phyloP scores from a whole-genome alignment of 2,888 invertebrate genomes.

The Sarcophaga caerulescens region DNA sequence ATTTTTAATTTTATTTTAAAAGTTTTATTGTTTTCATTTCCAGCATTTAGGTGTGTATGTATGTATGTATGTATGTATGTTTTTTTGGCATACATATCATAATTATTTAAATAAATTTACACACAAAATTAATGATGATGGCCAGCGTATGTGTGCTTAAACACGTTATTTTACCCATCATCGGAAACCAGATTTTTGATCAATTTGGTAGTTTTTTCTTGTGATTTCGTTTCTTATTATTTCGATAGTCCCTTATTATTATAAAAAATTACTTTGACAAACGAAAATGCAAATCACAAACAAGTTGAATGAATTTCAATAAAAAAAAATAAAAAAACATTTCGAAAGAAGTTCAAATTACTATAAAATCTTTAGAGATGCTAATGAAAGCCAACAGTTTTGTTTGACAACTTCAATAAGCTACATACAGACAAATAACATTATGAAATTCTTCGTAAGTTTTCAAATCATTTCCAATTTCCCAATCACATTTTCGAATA shows the following conservation, averaged over 20 bases:
- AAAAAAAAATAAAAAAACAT: conserved; percentile 9
- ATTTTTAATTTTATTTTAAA: too few relatives aligned
- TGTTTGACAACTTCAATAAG: conserved; percentile 57
- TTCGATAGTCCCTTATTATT: not conserved
- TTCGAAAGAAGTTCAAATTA: not conserved
- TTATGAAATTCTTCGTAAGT: conserved; percentile 71
- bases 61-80: too few relatives aligned
- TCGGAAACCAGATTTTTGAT: not conserved
- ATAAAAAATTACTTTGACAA: not conserved
- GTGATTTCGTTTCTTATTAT: not conserved
- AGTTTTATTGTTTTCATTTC: not conserved
- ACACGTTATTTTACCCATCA: not conserved
- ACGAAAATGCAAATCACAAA: conserved; percentile 3
- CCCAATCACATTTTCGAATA: not conserved
- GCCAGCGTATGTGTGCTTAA: not conserved
- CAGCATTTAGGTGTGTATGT: too few relatives aligned
- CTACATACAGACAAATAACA: conserved; percentile 41
- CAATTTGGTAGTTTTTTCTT: not conserved
- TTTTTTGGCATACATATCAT: not conserved
- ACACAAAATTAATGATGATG: not conserved
- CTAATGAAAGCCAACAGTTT: conserved; percentile 60
- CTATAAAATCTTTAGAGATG: conserved; percentile 54
- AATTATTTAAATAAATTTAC: not conserved
- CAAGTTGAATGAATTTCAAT: conserved; percentile 21
- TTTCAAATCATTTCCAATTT: not conserved